These are phyloP conservation scores for Hycleus cichorii DNA, from an alignment of 1,140 invertebrate genomes.

Conservation along the genomic window DNA sequence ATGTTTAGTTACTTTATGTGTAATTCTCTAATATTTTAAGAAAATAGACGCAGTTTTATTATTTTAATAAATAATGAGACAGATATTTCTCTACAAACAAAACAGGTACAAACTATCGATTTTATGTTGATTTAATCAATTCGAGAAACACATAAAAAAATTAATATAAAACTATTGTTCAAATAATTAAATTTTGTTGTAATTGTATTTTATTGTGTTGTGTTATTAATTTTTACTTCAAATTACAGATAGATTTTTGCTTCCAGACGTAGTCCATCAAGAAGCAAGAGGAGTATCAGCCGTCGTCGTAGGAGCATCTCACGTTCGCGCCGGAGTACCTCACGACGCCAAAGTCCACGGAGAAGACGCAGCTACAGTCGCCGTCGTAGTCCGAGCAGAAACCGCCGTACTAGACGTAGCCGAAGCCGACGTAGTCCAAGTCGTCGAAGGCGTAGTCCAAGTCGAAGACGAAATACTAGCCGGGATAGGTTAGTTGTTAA, in stretches of 20 bases:
- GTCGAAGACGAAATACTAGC: conserved; percentile 34
- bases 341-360: conserved; percentile 30
- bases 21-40: too few species aligned
- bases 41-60: neutral
- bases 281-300: conserved; percentile 23
- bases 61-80: too few species aligned
- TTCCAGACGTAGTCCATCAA: conserved; percentile 29
- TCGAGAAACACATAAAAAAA: neutral
- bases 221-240: conserved; percentile 22
- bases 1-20: too few species aligned
- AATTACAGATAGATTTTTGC: conserved; percentile 30
- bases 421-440: conserved; percentile 26
- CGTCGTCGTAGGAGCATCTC: conserved; percentile 31
- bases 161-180: neutral
- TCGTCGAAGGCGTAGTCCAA: conserved; percentile 25
- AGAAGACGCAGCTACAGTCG: conserved; percentile 29
- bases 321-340: conserved; percentile 26
- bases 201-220: neutral
- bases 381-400: conserved; percentile 21
- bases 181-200: neutral
- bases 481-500: conserved; percentile 34
- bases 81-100: too few species aligned
- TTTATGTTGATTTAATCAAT: too few species aligned
- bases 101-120: too few species aligned
- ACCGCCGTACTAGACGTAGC: conserved; percentile 14